Base-by-base conservation (phyloP, 2,113 vertebrate genomes). In the Myrmecophaga tridactyla region DNA sequence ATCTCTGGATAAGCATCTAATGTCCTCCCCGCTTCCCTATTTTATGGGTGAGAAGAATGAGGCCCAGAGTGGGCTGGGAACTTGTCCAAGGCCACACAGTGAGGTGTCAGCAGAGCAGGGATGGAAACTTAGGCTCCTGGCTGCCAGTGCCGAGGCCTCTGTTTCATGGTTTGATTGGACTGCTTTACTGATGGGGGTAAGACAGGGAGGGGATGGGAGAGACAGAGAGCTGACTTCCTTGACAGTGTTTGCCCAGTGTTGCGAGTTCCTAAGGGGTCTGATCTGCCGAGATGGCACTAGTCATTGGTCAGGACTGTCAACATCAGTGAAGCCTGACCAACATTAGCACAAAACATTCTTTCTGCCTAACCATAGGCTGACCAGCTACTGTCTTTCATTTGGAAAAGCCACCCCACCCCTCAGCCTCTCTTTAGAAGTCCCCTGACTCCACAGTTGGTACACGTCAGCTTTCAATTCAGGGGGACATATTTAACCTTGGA, bases 231-330 rank as follows among this genome's bases (percentile, higher is more conserved):
- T 39, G 73, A 31, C 39, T 27, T 53, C 56, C 14, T 92, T 4
- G 11, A 23, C 56, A 48, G 67, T 1, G 31, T 25, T 89, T 31
- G 1, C 34, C 87, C 13, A 29, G 75, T 0, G 1, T 53, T 15
- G 7, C 18, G 69, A 63, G 12, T 73, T 56, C 76, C 75, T 60
- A 11, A 46, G 65, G 10, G 43, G 65, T 65, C 48, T 60, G 36
- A 78, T 25, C 60, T 69, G 70, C 53, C 43, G 25, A 18, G 48
- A 73, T 0, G 0, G 69, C 48, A 77, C 53, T 83, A 77, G 86
- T 93, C 63, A 88, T 53, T 83, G 65, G 60, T 41, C 62, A 65
- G 84, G 62, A 56, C 67, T 36, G 83, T n/a, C 77, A 39, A 39
- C n/a, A 39, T 53, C 65, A 7, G 93, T 78, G 80, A 53, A 7